Percentiles rank a stretch among this genome's conserved stretches.
phyloP scores from a whole-genome alignment of 2,888 invertebrate species.

The Meteorus colon region DNA sequence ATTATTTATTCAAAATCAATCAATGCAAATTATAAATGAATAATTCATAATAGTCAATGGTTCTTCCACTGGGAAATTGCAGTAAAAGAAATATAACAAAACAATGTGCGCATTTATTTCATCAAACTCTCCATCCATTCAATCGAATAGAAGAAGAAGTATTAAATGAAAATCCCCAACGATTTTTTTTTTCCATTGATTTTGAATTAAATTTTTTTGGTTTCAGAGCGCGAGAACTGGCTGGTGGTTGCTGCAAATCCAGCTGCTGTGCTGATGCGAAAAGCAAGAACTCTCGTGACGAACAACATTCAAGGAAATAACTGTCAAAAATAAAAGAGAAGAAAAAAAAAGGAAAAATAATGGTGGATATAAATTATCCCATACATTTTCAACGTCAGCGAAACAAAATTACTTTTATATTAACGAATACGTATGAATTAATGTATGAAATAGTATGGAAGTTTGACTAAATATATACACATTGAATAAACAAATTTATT shows the following conservation, averaged over 20 bases:
- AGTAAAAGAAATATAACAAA: too few species aligned
- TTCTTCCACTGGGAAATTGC: too few species aligned
- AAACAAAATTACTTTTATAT: too few species aligned
- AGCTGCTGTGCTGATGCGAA: conserved; percentile 59
- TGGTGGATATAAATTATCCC: too few species aligned
- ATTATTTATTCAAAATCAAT: background rate
- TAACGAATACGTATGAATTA: too few species aligned
- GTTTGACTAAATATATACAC: too few species aligned
- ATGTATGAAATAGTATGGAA: too few species aligned
- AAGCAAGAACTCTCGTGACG: background rate
- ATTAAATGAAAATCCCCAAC: background rate
- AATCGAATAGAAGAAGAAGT: too few species aligned
- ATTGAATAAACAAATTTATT: background rate
- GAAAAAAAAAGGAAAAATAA: background rate
- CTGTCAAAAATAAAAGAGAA: background rate
- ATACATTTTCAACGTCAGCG: too few species aligned
- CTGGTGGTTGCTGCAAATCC: conserved; percentile 62
- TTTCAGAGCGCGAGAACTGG: conserved; percentile 57
- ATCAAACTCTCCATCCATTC: too few species aligned
- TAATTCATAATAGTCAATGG: too few species aligned
- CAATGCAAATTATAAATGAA: background rate
- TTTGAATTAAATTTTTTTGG: conserved; percentile 12
- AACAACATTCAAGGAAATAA: background rate
- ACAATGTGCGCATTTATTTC: too few species aligned
- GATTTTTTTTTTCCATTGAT: background rate